A percentile compares a stretch with the other conserved stretches of the same genome.
These are phyloP conservation scores for Xiphorhynchus erythropygius DNA, from an alignment of 2,797 vertebrate genomes.

Conservation along the genomic window DNA sequence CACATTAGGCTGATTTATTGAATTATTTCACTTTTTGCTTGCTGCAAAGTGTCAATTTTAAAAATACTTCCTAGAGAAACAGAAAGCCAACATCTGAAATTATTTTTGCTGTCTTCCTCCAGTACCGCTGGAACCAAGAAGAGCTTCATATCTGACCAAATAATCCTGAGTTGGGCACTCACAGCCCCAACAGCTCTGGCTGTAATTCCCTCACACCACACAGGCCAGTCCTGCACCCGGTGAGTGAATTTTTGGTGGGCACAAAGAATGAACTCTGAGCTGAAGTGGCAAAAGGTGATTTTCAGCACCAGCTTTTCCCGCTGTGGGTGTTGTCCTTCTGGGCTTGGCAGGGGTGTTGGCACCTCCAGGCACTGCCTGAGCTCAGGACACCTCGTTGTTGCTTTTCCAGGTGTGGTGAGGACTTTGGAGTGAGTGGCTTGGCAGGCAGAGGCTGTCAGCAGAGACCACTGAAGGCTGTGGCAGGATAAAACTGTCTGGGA, in stretches of 20 bases:
- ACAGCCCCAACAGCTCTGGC: neutral
- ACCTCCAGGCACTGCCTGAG: neutral
- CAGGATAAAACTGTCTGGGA: neutral
- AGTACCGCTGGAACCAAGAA: neutral
- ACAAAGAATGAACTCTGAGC: neutral
- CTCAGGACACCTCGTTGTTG: neutral
- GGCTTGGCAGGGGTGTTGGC: neutral
- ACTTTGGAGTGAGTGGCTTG: neutral
- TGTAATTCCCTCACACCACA: neutral
- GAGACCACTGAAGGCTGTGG: neutral
- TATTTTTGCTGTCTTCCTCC: neutral
- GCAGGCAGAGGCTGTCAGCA: neutral
- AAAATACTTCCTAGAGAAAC: neutral
- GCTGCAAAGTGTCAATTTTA: neutral
- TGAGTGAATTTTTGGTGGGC: neutral
- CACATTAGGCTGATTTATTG: neutral
- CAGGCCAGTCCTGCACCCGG: neutral
- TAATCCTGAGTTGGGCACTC: neutral
- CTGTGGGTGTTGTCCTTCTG: accelerated
- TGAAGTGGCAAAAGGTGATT: neutral
- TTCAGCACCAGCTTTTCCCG: neutral
- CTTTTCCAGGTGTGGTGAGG: neutral
- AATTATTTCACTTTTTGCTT: neutral
- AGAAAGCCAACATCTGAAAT: neutral
- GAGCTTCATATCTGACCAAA: neutral